Evolutionary conservation across 2,888 invertebrate genomes (phyloP).

Genomic region (Tolmerus cingulatus): DNA sequence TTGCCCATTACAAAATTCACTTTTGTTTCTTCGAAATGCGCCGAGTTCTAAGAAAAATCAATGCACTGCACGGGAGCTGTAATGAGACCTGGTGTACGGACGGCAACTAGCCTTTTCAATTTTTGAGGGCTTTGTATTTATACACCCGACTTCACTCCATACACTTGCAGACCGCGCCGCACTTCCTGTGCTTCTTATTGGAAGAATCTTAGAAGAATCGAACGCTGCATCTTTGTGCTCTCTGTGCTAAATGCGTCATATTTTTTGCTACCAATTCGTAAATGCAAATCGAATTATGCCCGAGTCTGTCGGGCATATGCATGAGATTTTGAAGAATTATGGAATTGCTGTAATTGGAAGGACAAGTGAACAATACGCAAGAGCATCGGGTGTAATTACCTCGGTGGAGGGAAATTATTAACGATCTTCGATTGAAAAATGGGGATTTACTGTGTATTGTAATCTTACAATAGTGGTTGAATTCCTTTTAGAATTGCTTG

Average conservation of each 20-base stretch:
- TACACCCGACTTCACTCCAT: slow-evolving; percentile 6
- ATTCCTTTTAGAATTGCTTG: too few relatives aligned
- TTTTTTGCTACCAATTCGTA: slow-evolving; percentile 28
- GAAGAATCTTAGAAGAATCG: not conserved
- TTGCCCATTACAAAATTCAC: slow-evolving; percentile 20
- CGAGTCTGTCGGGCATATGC: not conserved
- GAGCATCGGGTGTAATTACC: not conserved
- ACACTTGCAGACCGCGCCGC: not conserved
- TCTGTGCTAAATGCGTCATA: slow-evolving; percentile 17
- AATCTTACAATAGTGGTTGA: not conserved
- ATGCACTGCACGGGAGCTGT: slow-evolving; percentile 12
- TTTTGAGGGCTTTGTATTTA: slow-evolving; percentile 40
- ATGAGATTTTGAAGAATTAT: slow-evolving; percentile 22
- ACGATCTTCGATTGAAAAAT: not conserved
- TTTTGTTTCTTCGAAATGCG: not conserved
- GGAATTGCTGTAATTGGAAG: slow-evolving; percentile 25
- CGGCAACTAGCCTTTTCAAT: slow-evolving; percentile 32
- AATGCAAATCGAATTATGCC: slow-evolving; percentile 28
- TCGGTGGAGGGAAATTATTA: not conserved
- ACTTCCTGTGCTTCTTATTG: slow-evolving; percentile 35
- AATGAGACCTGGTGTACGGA: slow-evolving; percentile 3
- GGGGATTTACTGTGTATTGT: not conserved
- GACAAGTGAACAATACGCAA: not conserved
- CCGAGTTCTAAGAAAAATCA: not conserved
- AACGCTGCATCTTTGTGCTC: not conserved